These are phyloP conservation scores for Sphyrna mokarran DNA, from an alignment of 2,113 vertebrate genomes.

Conservation along the genomic window DNA sequence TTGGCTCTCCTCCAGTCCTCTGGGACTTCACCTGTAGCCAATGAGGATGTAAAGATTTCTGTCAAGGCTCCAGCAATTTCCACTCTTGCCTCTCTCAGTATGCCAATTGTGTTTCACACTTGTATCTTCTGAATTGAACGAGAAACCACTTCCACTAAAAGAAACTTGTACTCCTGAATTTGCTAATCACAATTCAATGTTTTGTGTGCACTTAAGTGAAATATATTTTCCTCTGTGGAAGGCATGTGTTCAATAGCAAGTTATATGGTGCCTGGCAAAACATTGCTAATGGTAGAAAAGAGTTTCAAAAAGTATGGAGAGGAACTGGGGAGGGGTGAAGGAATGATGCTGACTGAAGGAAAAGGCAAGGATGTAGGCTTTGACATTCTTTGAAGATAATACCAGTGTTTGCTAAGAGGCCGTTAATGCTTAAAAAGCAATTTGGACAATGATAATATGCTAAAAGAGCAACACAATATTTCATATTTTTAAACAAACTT, in stretches of 20 bases:
- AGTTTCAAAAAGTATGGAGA: neutral
- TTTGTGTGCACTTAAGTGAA: neutral
- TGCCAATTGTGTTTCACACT: neutral
- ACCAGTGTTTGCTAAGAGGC: too few species aligned
- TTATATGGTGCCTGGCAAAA: neutral
- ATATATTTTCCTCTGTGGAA: neutral
- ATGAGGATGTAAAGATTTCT: too few species aligned
- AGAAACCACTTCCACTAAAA: neutral
- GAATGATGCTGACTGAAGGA: too few species aligned
- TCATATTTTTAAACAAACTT: too few species aligned
- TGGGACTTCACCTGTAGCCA: too few species aligned
- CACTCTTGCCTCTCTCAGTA: too few species aligned
- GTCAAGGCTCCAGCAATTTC: too few species aligned
- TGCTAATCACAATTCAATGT: neutral
- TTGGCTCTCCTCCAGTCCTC: too few species aligned
- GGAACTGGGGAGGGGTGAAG: neutral
- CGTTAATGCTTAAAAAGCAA: too few species aligned
- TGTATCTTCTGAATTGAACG: neutral
- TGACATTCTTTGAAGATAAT: neutral
- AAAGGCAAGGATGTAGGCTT: neutral
- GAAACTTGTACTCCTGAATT: neutral
- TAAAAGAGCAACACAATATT: too few species aligned
- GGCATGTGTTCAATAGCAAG: neutral
- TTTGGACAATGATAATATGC: too few species aligned
- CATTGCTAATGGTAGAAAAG: neutral